A percentile compares a stretch with the other conserved stretches of the same genome.
phyloP scores from a whole-genome alignment of 1,140 invertebrate genomes.

The Drosophila tristis region DNA sequence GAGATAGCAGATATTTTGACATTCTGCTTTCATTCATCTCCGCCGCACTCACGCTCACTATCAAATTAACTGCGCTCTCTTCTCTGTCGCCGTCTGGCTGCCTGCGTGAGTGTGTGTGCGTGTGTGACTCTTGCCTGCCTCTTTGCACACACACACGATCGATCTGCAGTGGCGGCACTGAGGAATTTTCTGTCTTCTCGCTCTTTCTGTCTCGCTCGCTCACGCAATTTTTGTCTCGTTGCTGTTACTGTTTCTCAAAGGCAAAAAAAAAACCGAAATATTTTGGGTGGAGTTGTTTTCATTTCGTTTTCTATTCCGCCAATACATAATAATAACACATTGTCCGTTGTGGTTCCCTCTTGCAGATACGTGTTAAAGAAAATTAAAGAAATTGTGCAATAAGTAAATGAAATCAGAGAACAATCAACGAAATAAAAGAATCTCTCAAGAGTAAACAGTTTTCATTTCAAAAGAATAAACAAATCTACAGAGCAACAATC shows the following conservation, averaged over 20 bases:
- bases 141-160: slow-evolving; percentile 25
- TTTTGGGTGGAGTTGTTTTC: slow-evolving; percentile 81
- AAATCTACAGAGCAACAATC: slow-evolving; percentile 19
- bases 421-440: slow-evolving; percentile 63
- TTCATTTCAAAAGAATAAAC: slow-evolving; percentile 49
- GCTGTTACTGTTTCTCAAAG: slow-evolving; percentile 22
- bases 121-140: slow-evolving; percentile 28
- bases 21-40: slow-evolving; percentile 82
- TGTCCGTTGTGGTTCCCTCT: not conserved
- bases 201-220: slow-evolving; percentile 49
- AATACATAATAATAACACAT: too few relatives aligned
- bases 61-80: slow-evolving; percentile 43
- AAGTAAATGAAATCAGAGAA: slow-evolving; percentile 51
- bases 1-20: slow-evolving; percentile 63
- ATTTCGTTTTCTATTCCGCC: slow-evolving; percentile 64
- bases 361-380: slow-evolving; percentile 54
- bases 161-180: slow-evolving; percentile 46
- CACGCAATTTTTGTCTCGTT: slow-evolving; percentile 27
- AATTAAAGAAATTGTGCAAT: slow-evolving; percentile 62
- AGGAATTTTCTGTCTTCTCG: slow-evolving; percentile 76
- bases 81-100: not conserved
- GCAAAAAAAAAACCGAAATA: slow-evolving; percentile 24
- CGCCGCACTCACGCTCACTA: slow-evolving; percentile 52
- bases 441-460: slow-evolving; percentile 55
- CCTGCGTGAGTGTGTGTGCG: slow-evolving; percentile 20